A percentile compares a stretch with the other conserved stretches of the same genome.
These are phyloP conservation scores for Lycaon pictus DNA, from an alignment of 2,113 vertebrate species.

Conservation along the genomic window DNA sequence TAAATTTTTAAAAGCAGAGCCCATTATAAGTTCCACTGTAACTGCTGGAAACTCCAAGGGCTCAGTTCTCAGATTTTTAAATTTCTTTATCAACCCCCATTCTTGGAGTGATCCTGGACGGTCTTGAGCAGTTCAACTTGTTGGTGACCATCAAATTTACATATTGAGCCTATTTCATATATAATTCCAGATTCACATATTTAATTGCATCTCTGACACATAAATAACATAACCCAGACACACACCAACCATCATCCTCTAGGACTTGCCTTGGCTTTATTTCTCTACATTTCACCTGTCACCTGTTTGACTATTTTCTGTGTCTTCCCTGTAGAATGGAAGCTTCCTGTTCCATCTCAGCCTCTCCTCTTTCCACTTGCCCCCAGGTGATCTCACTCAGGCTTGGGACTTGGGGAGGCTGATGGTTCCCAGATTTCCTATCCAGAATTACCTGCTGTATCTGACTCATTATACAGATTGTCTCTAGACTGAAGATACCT, in stretches of 20 bases:
- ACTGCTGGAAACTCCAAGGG: too few relatives aligned
- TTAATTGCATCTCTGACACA: not conserved
- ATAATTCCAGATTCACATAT: not conserved
- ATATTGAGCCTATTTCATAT: not conserved
- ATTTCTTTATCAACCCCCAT: not conserved
- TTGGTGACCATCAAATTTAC: not conserved
- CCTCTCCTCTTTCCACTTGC: not conserved
- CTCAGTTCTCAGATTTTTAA: not conserved
- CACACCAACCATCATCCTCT: rapidly evolving
- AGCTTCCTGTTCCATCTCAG: not conserved
- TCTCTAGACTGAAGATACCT: not conserved
- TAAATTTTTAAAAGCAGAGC: conserved; percentile 8
- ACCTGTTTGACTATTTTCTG: not conserved
- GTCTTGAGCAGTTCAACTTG: not conserved
- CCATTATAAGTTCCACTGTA: not conserved
- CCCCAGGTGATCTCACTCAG: not conserved
- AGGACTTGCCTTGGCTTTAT: not conserved
- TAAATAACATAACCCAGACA: not conserved
- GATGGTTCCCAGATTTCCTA: not conserved
- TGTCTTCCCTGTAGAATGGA: not conserved
- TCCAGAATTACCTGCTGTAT: not conserved
- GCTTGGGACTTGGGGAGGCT: not conserved
- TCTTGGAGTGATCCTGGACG: not conserved
- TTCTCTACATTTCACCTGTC: not conserved
- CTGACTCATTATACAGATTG: not conserved